Evolutionary conservation across 2,113 vertebrate species (phyloP), one percentile per base, ranked within the genome.

Genomic region (Tetrao urogallus): DNA sequence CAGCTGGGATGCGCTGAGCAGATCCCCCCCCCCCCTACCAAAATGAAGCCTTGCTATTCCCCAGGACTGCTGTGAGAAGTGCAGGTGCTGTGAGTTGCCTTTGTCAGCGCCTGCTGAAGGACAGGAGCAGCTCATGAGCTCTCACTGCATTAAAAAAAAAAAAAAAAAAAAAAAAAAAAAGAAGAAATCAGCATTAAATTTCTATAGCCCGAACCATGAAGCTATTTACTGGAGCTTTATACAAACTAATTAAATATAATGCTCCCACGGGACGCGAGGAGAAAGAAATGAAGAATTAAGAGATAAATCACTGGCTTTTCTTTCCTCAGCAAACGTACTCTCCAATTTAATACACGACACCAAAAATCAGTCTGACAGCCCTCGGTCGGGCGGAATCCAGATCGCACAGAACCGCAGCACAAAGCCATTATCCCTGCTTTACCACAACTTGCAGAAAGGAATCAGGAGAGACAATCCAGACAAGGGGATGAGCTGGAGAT

Each of bases 191-290:
- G 52, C 57, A 90, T 95, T 84, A 81, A 30, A 88, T 94, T 86
- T 66, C 94, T 73, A 76, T 19, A 93, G 92, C 82, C 67, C 85
- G 13, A 78, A 94, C 50, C 90, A 72, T 64, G 92, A 52, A 91
- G 93, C 91, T 90, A 93, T 98, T 97, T 96, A 97, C 89, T 91
- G 87, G 92, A 94, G 95, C 96, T 97, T 97, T 97, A 93, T 61
- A 96, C 92, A 98, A 97, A 98, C 96, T 97, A 97, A 98, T 97
- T 97, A 97, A 97, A 96, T 97, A 95, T 93, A 98, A 96, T 95
- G 96, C 91, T 97, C 95, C 93, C 95, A 5, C 67, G 89, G 95
- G 93, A 97, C 63, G 58, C 0, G 50, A 88, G 82, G 89, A 93
- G 92, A 92, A 84, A 89, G 89, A 83, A 80, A 91, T 92, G 63